These are phyloP conservation scores for Piscicola geometra DNA, from an alignment of 2,888 invertebrate genomes.

Conservation along the genomic window DNA sequence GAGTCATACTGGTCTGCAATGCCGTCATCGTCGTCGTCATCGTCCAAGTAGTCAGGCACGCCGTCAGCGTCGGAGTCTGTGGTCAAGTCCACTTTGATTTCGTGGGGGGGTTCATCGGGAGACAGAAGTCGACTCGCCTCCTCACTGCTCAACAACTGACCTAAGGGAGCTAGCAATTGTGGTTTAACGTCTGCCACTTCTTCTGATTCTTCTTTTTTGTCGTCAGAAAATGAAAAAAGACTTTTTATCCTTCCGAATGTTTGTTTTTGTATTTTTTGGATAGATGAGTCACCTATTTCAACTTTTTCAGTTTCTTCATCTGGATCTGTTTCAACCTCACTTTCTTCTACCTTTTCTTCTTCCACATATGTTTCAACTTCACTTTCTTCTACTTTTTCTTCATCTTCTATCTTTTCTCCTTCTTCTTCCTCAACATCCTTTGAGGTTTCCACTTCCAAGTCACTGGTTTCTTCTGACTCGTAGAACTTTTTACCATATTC, in stretches of 20 bases:
- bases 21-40: slow-evolving; percentile 47
- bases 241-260: too few relatives aligned
- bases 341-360: slow-evolving; percentile 30
- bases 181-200: slow-evolving; percentile 41
- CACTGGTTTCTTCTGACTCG: slow-evolving; percentile 36
- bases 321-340: slow-evolving; percentile 28
- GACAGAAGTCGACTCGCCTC: slow-evolving; percentile 43
- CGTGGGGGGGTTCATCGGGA: slow-evolving; percentile 41
- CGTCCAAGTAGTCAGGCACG: slow-evolving; percentile 46
- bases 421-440: slow-evolving; percentile 19
- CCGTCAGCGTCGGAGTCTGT: slow-evolving; percentile 48
- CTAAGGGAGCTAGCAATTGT: background rate
- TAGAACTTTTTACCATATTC: background rate
- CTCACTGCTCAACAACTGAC: slow-evolving; percentile 3
- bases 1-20: slow-evolving; percentile 42
- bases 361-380: slow-evolving; percentile 36
- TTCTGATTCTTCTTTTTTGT: slow-evolving; percentile 29
- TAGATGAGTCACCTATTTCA: background rate
- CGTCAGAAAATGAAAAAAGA: background rate
- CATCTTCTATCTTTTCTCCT: slow-evolving; percentile 12
- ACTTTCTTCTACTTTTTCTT: slow-evolving; percentile 13
- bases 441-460: slow-evolving; percentile 41
- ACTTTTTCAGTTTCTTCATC: background rate
- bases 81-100: slow-evolving; percentile 41
- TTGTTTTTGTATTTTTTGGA: too few relatives aligned